These are phyloP conservation scores for Laterallus jamaicensis DNA, from an alignment of 2,113 vertebrate species.

Conservation along the genomic window DNA sequence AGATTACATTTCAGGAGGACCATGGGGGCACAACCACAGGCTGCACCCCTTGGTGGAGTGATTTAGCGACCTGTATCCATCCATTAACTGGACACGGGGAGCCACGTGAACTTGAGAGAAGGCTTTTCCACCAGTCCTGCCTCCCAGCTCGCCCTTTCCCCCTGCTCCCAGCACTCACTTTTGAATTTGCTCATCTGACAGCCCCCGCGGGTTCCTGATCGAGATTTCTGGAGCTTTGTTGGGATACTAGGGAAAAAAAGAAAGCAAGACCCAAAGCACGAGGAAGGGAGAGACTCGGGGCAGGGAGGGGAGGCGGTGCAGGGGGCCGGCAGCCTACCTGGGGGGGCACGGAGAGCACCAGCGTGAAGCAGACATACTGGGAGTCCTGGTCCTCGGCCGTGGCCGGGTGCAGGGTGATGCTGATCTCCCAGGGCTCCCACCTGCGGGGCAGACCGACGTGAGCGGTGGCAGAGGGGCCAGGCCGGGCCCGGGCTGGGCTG, in stretches of 20 bases:
- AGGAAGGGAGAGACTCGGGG: background rate
- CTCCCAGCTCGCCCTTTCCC: rapidly evolving
- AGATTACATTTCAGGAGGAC: background rate
- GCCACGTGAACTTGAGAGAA: rapidly evolving
- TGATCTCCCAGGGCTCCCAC: conserved; percentile 82
- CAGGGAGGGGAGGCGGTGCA: background rate
- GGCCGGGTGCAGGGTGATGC: conserved; percentile 88
- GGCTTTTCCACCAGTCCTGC: background rate
- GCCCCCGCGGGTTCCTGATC: conserved; percentile 88
- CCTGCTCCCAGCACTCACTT: conserved; percentile 74
- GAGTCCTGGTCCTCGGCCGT: conserved; percentile 90
- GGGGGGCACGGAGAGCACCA: conserved; percentile 84
- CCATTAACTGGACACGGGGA: rapidly evolving
- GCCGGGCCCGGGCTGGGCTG: no score
- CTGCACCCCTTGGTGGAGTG: background rate
- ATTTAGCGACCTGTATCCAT: background rate
- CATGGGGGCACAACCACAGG: background rate
- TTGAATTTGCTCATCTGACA: conserved; percentile 93
- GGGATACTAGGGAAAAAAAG: conserved; percentile 70
- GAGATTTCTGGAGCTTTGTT: conserved; percentile 79
- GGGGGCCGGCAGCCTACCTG: conserved; percentile 73
- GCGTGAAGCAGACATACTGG: conserved; percentile 90
- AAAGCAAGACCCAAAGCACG: background rate
- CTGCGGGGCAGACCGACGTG: conserved; percentile 60
- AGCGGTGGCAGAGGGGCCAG: background rate